Evolutionary conservation across 2,888 invertebrate species (phyloP).

Genomic region (Eueremaeus valkanovi): DNA sequence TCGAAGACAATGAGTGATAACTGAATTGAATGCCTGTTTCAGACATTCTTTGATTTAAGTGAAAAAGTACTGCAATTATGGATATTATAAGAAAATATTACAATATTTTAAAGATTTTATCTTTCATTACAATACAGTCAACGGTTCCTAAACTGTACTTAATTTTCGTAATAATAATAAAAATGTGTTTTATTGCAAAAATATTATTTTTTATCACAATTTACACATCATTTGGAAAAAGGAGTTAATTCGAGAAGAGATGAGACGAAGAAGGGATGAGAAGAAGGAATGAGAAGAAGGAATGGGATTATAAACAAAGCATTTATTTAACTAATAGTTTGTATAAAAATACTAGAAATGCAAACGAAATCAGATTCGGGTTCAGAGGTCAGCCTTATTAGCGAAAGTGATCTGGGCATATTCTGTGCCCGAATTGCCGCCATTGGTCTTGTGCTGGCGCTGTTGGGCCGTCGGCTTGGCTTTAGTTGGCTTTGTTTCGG

Average conservation of each 20-base stretch:
- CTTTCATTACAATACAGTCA: no score
- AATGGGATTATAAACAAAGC: background rate
- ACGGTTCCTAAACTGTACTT: no score
- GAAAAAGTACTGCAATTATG: no score
- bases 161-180: no score
- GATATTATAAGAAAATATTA: no score
- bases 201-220: conserved; percentile 8
- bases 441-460: background rate
- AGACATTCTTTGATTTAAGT: no score
- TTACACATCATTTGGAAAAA: conserved; percentile 6
- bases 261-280: background rate
- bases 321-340: conserved; percentile 4
- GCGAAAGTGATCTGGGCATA: conserved; percentile 38
- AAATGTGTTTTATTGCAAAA: conserved; percentile 17
- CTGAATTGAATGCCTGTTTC: no score
- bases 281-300: background rate
- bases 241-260: background rate
- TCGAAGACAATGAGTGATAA: no score
- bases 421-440: conserved; percentile 28
- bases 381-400: conserved; percentile 40
- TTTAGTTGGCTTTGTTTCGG: conserved; percentile 8
- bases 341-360: conserved; percentile 12
- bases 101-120: no score
- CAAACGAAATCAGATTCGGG: background rate
- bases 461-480: conserved; percentile 28